Evolutionary conservation across 2,113 vertebrate species (phyloP).

Genomic region (Hepsetus odoe): DNA sequence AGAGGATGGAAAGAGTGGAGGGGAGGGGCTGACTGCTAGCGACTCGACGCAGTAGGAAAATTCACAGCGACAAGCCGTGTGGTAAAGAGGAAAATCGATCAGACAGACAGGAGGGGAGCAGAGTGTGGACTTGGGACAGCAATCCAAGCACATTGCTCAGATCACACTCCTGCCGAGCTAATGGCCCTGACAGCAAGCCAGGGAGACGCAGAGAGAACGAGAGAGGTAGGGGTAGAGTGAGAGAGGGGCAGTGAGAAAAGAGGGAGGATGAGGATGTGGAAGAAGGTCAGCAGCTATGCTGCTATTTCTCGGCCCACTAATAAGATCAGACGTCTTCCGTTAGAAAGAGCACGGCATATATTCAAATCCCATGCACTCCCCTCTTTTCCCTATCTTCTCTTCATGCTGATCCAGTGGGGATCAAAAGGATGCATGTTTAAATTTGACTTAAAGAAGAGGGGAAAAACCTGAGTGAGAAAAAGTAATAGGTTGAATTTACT

Average conservation of each 20-base stretch:
- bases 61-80: conserved; percentile 97
- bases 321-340: conserved; percentile 62
- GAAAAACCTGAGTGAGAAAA: background rate
- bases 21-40: conserved; percentile 77
- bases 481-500: background rate
- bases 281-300: conserved; percentile 64
- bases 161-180: conserved; percentile 89
- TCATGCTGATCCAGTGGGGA: background rate
- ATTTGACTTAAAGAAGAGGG: background rate
- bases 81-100: conserved; percentile 94
- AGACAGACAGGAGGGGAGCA: conserved; percentile 95
- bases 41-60: conserved; percentile 89
- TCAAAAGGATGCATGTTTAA: background rate
- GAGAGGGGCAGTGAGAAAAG: background rate
- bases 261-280: conserved; percentile 39
- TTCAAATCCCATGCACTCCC: conserved; percentile 57
- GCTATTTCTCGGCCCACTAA: conserved; percentile 63
- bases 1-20: conserved; percentile 60
- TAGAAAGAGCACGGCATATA: conserved; percentile 53
- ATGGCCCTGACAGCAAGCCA: conserved; percentile 87
- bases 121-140: conserved; percentile 95
- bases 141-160: conserved; percentile 98
- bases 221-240: background rate
- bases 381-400: background rate
- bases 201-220: conserved; percentile 66